Evolutionary conservation across 2,113 vertebrate genomes (phyloP).

Genomic region (Tricholaema leucomelas): DNA sequence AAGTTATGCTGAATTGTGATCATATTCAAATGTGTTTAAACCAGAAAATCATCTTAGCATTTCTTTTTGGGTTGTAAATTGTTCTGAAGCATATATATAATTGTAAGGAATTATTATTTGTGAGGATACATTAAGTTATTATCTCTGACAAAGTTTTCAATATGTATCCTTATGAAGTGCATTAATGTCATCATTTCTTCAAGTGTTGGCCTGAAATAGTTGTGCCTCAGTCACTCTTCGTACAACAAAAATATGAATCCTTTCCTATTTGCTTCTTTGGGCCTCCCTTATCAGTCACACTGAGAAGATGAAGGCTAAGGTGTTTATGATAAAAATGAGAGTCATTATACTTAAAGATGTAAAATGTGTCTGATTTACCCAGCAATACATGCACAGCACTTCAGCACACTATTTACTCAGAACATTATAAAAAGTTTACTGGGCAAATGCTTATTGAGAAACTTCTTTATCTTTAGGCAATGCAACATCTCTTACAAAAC

Average conservation of each 20-base stretch:
- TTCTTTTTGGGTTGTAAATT: not conserved
- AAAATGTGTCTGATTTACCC: not conserved
- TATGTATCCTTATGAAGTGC: not conserved
- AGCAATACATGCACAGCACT: not conserved
- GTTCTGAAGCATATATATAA: not conserved
- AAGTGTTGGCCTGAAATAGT: not conserved
- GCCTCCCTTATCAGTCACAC: not conserved
- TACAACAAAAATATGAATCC: not conserved
- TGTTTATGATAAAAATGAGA: not conserved
- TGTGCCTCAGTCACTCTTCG: not conserved
- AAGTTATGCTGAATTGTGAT: not conserved
- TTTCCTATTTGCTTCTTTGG: not conserved
- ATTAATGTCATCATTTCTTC: not conserved
- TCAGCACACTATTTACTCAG: not conserved
- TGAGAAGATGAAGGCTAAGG: not conserved
- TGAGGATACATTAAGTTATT: not conserved
- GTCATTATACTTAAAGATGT: not conserved
- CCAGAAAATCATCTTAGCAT: fast-evolving
- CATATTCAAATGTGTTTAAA: not conserved
- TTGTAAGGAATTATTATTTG: not conserved
- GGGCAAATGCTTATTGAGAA: not conserved
- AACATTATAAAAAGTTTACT: not conserved
- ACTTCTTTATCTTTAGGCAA: not conserved
- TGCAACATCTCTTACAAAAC: not conserved
- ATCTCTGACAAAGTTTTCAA: not conserved